Conservation (phyloP, 2,888 invertebrate species). For the Mongoloraphidia duomilia region DNA sequence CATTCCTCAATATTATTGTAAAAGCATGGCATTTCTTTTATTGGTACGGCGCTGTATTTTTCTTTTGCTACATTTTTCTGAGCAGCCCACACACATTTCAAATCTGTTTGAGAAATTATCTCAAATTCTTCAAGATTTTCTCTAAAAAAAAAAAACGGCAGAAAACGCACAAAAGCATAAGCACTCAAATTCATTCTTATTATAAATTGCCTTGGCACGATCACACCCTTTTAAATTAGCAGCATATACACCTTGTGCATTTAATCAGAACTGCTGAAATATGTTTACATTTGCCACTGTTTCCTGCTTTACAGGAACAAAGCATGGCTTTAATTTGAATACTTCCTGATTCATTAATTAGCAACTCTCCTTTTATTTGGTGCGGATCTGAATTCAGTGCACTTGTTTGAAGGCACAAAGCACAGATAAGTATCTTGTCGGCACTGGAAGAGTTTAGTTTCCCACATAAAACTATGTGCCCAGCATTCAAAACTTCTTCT, state of each 20-base stretch:
- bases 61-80: no score
- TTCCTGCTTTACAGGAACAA: conserved; percentile 7
- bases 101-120: no score
- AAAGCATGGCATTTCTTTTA: no score
- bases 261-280: conserved; percentile 6
- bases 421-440: background rate
- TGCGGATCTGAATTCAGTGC: conserved; percentile 6
- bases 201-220: no score
- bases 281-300: conserved; percentile 5
- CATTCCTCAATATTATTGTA: no score
- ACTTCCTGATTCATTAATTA: background rate
- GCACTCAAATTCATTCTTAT: no score
- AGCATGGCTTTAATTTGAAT: conserved; percentile 8
- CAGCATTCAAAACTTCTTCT: conserved; percentile 7
- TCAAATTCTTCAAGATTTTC: no score
- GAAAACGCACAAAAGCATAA: no score
- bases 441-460: background rate
- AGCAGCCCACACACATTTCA: no score
- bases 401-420: conserved; percentile 7
- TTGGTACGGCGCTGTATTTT: no score
- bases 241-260: conserved; percentile 8
- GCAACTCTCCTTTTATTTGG: conserved; percentile 3
- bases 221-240: conserved; percentile 7
- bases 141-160: no score
- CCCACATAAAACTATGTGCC: conserved; percentile 7